Percentiles rank a stretch among this genome's conserved stretches.
Conservation (phyloP, 1,140 invertebrate species). For the Potamilus streckersoni region DNA sequence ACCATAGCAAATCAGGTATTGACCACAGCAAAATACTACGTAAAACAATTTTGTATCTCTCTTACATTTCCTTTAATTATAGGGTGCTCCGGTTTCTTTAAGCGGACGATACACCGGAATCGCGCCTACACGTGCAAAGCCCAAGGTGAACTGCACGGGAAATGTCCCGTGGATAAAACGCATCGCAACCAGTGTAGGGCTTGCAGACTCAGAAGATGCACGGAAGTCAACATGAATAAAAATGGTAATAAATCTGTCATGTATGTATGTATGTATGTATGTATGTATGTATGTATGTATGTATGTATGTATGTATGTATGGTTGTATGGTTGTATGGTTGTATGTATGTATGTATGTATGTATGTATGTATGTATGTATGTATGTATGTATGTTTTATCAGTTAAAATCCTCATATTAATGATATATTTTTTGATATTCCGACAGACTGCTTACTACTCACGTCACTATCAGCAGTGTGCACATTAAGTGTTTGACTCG, state of each 20-base stretch:
- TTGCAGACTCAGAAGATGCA: conserved; percentile 95
- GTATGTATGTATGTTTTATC: background rate
- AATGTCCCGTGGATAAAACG: conserved; percentile 96
- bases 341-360: background rate
- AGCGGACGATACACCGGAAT: conserved; percentile 95
- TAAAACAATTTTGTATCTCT: background rate
- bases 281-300: background rate
- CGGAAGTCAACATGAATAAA: conserved; percentile 97
- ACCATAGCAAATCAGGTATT: background rate
- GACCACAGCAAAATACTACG: background rate
- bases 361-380: background rate
- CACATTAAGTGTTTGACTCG: background rate
- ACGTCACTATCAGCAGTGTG: background rate
- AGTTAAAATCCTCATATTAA: background rate
- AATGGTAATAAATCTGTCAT: conserved; percentile 82
- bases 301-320: too few species aligned
- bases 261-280: background rate
- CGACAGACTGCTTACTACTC: background rate
- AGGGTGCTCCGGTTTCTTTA: conserved; percentile 96
- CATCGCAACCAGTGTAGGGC: conserved; percentile 97
- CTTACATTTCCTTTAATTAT: conserved; percentile 11
- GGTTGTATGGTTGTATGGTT: too few species aligned
- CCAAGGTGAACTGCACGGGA: conserved; percentile 89
- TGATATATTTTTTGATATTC: background rate
- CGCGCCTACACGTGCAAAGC: conserved; percentile 97